Conservation (phyloP, 2,113 vertebrate species). For the Callipepla californica region DNA sequence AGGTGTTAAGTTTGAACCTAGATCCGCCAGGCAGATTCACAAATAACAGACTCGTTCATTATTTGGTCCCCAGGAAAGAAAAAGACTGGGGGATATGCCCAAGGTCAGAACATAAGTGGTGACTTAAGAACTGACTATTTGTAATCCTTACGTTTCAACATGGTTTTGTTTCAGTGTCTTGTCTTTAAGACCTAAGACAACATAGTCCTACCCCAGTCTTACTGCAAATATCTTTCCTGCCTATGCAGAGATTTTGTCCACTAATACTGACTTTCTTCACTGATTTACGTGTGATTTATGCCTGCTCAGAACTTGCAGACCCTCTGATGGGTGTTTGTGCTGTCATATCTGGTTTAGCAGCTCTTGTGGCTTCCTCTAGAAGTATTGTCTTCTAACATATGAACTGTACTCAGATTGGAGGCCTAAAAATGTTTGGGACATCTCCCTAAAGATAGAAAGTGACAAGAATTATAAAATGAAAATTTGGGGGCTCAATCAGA, state of each 20-base stretch:
- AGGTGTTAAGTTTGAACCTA: background rate
- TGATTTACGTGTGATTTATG: background rate
- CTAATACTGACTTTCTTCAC: background rate
- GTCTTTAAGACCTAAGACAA: background rate
- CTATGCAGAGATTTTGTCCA: background rate
- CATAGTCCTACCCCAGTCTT: background rate
- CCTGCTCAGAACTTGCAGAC: background rate
- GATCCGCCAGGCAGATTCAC: background rate
- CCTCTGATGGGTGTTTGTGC: background rate
- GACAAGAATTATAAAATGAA: background rate
- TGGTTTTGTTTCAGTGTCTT: background rate
- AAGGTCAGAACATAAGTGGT: background rate
- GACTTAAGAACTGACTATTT: background rate
- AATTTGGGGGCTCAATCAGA: background rate
- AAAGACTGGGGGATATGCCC: background rate
- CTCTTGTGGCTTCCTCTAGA: background rate
- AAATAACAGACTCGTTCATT: background rate
- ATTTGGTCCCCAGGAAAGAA: background rate
- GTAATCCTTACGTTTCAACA: background rate
- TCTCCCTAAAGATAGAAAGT: background rate
- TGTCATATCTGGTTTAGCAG: accelerated
- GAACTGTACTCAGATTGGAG: background rate
- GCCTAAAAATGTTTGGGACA: background rate
- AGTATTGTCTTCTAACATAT: background rate
- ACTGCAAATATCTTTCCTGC: background rate